Percentiles rank a stretch among this genome's conserved stretches.
These are phyloP conservation scores for Siderastrea radians DNA, from an alignment of 92 coral and sea anemone genomes.

Conservation along the genomic window DNA sequence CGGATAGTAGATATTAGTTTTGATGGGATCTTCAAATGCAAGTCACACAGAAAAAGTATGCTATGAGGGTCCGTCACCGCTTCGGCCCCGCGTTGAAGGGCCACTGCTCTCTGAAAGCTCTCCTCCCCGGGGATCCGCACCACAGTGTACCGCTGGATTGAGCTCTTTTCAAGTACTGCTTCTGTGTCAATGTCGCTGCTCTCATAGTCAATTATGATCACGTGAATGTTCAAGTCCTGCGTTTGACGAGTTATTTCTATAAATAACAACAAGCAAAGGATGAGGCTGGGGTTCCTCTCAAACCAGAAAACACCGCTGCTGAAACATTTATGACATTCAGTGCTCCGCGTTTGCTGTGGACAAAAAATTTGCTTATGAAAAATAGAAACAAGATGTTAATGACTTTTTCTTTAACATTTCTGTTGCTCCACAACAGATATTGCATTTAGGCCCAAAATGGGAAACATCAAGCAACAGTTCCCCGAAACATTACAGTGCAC, in stretches of 20 bases:
- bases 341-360: too few species aligned
- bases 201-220: constrained; percentile 90
- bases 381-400: too few species aligned
- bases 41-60: constrained; percentile 90
- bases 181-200: constrained; percentile 88
- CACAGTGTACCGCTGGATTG: constrained; percentile 70
- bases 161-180: constrained; percentile 68
- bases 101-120: constrained; percentile 86
- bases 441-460: too few species aligned
- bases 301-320: too few species aligned
- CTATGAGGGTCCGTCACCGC: constrained; percentile 92
- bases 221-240: constrained; percentile 76
- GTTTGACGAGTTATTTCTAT: constrained; percentile 78
- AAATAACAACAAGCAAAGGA: background rate
- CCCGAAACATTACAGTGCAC: background rate
- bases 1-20: constrained; percentile 79
- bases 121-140: constrained; percentile 72
- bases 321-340: too few species aligned
- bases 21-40: constrained; percentile 88
- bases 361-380: too few species aligned
- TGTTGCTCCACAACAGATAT: too few species aligned
- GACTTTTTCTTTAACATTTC: too few species aligned
- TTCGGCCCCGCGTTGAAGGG: constrained; percentile 92
- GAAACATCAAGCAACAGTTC: background rate
- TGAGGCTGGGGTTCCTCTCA: background rate